Evolutionary conservation across 2,797 vertebrate species (phyloP).

Genomic region (Hyperoplus lanceolatus): DNA sequence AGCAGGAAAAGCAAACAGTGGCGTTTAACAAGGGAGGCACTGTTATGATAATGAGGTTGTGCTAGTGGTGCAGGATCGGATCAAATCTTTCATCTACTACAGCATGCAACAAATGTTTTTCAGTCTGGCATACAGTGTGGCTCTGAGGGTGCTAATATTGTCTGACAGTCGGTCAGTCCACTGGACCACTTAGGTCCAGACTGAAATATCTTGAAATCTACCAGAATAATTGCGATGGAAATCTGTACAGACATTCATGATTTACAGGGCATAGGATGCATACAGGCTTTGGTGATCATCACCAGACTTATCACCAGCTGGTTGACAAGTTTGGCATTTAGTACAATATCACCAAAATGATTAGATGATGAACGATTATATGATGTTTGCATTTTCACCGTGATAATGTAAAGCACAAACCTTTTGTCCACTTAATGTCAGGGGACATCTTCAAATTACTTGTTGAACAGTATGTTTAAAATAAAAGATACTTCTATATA

Average conservation of each 20-base stretch:
- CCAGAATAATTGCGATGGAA: not conserved
- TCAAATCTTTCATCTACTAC: not conserved
- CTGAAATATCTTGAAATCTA: not conserved
- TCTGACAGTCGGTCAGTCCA: not conserved
- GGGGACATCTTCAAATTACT: no score
- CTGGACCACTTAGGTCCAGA: not conserved
- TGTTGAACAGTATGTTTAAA: not conserved
- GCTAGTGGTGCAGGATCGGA: not conserved
- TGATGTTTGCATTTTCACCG: no score
- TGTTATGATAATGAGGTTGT: not conserved
- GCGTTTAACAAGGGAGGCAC: not conserved
- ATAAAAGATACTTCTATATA: not conserved
- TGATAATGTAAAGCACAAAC: no score
- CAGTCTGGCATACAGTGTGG: not conserved
- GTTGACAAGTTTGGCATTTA: not conserved
- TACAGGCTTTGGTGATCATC: not conserved
- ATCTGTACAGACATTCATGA: not conserved
- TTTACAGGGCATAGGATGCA: not conserved
- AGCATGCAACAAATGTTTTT: not conserved
- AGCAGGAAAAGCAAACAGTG: conserved; percentile 4
- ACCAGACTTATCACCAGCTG: not conserved
- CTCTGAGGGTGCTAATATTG: no score
- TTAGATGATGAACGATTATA: not conserved
- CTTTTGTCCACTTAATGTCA: no score
- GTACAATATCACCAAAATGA: not conserved